These are phyloP conservation scores for Panthera uncia DNA, from an alignment of 2,113 vertebrate genomes.

Conservation along the genomic window DNA sequence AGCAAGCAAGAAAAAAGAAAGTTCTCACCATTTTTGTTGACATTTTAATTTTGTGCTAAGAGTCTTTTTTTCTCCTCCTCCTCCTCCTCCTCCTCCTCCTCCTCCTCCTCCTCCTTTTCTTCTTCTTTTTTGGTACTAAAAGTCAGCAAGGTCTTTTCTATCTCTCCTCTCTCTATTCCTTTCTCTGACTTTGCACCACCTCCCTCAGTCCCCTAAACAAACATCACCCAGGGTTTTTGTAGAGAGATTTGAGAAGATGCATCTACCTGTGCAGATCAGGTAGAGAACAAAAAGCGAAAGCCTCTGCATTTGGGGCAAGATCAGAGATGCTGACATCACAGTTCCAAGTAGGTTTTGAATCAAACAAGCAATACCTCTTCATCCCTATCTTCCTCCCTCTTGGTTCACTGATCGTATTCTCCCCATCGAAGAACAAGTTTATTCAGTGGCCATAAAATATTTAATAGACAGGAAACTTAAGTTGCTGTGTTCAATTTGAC, in stretches of 20 bases:
- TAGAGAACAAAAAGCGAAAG: background rate
- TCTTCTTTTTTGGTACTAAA: background rate
- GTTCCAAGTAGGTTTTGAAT: background rate
- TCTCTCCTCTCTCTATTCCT: background rate
- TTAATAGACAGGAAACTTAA: constrained; percentile 65
- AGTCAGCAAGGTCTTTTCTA: constrained; percentile 11
- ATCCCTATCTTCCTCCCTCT: background rate
- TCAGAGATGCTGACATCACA: background rate
- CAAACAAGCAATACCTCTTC: background rate
- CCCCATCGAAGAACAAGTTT: constrained; percentile 55
- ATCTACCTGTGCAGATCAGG: background rate
- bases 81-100: too few species aligned
- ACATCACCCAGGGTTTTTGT: background rate
- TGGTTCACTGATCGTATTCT: background rate
- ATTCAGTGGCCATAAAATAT: constrained; percentile 62
- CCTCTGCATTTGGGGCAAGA: background rate
- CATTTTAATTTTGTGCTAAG: constrained; percentile 30
- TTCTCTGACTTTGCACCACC: background rate
- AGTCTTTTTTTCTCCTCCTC: background rate
- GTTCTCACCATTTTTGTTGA: constrained; percentile 28
- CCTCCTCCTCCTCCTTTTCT: too few species aligned
- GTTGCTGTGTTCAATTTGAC: constrained; percentile 34
- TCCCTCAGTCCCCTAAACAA: background rate
- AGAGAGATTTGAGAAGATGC: background rate
- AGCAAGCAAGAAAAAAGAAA: background rate